Base-by-base conservation (phyloP, 2,797 vertebrate species). In the Ceryle rudis region DNA sequence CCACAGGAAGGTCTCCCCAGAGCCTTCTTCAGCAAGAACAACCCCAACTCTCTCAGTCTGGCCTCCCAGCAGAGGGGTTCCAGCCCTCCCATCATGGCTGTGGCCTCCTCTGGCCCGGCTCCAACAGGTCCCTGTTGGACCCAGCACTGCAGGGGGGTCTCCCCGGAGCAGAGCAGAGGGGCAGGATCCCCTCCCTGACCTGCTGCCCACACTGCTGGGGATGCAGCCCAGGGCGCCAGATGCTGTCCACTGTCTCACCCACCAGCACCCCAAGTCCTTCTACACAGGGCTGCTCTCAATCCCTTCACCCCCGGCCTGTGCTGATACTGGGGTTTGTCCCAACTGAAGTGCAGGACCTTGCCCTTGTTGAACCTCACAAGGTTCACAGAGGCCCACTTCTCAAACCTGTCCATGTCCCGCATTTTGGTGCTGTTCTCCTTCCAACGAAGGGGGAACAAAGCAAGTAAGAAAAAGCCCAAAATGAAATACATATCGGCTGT, bases 401-500 rank as follows among this genome's bases (percentile, higher is more conserved):
- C 39, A 6, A 14, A 14, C 41, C 41, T 14, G 18, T 31, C 61
- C 39, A 14, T 13, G 6, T 65, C 62, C 21, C 41, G 44, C 39
- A n/a, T 11, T 23, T 65, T 16, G 41, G 62, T 44, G 41, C 41
- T 23, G 29, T 11, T 44, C 62, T 41, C 14, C 20, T 23, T 16
- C 8, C 35, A 55, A 39, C 54, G 55, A 28, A 7, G 26, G 1
- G 6, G 16, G 35, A 33, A 8, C 42, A 19, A 54, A 85, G 19
- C 8, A 52, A 15, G 14, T 7, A 25, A 26, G 14, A 29, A 58
- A 47, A 35, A 29, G 7, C 64, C 16, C 26, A 5, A 62, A 31
- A 3, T 0, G 14, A 80, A 28, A 22, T 0, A 41, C 10, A 5
- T 1, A 33, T 2, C 2, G 17, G 13, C 31, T 51, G 47, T 14